Evolutionary conservation across 1,140 invertebrate genomes (phyloP).

Genomic region (Calephelis nemesis): DNA sequence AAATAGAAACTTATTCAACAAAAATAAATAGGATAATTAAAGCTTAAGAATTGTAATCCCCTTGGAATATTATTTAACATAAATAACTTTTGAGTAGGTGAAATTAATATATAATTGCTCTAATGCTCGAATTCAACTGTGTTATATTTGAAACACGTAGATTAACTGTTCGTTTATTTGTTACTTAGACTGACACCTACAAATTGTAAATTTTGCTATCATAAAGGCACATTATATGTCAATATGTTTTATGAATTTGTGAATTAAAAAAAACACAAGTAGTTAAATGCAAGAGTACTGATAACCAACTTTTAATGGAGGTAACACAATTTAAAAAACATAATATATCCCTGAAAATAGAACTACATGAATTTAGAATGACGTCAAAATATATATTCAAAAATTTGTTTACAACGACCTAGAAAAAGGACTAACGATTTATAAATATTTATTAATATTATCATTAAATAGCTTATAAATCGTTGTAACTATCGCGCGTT

Average conservation of each 20-base stretch:
- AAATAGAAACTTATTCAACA: slow-evolving; percentile 24
- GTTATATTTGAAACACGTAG: slow-evolving; percentile 14
- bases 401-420: no score
- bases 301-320: not conserved
- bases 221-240: slow-evolving; percentile 4
- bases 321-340: not conserved
- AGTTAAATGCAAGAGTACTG: not conserved
- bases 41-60: slow-evolving; percentile 22
- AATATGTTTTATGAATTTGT: not conserved
- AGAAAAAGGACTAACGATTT: no score
- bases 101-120: slow-evolving; percentile 10
- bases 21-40: slow-evolving; percentile 27
- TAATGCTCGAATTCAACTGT: not conserved
- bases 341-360: not conserved
- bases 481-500: no score
- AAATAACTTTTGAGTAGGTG: slow-evolving; percentile 16
- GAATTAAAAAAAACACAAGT: no score
- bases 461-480: no score
- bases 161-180: slow-evolving; percentile 11
- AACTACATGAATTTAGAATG: not conserved
- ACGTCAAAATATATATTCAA: no score
- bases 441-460: no score
- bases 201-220: slow-evolving; percentile 3
- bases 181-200: slow-evolving; percentile 9
- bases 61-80: slow-evolving; percentile 13